Percentiles rank a stretch among this genome's conserved stretches.
These are phyloP conservation scores for Ecliptopera silaceata DNA, from an alignment of 2,888 invertebrate species.

Conservation along the genomic window DNA sequence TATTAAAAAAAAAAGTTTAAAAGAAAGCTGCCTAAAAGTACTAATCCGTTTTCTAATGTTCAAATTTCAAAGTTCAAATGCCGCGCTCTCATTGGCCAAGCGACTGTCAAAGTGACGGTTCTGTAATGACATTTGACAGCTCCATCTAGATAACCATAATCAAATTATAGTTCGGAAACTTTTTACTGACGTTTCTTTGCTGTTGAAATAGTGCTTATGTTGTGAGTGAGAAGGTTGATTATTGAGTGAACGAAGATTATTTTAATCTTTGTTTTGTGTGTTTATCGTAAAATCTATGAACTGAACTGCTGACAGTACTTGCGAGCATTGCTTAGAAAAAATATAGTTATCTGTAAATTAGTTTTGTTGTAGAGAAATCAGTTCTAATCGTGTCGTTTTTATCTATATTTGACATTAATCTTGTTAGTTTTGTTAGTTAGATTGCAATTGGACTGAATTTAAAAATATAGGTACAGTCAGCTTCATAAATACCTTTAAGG, in stretches of 20 bases:
- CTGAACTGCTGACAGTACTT: slow-evolving; percentile 57
- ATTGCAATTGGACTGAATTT: not conserved
- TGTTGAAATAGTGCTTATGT: slow-evolving; percentile 9
- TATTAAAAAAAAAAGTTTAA: too few species aligned
- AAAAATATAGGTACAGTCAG: not conserved
- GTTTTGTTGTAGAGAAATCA: slow-evolving; percentile 46
- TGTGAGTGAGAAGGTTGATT: not conserved
- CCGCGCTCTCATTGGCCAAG: slow-evolving; percentile 48
- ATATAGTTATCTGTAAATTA: slow-evolving; percentile 53
- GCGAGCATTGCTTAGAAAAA: slow-evolving; percentile 54
- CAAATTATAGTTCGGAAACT: slow-evolving; percentile 55
- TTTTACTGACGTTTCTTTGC: slow-evolving; percentile 28
- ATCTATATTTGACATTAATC: slow-evolving; percentile 22
- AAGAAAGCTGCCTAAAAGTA: too few species aligned
- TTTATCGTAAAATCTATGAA: slow-evolving; percentile 47
- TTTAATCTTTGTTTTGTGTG: slow-evolving; percentile 35
- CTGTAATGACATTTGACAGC: slow-evolving; percentile 70
- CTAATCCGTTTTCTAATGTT: slow-evolving; percentile 8
- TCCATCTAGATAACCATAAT: slow-evolving; percentile 77
- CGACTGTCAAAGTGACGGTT: slow-evolving; percentile 63
- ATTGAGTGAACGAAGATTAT: slow-evolving; percentile 8
- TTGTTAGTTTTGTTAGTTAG: slow-evolving; percentile 9
- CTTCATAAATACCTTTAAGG: too few species aligned
- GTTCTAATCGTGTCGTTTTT: slow-evolving; percentile 33
- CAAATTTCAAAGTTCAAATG: slow-evolving; percentile 33